Percentiles rank a stretch among this genome's conserved stretches.
These are phyloP conservation scores for Melanotaenia maccullochi DNA, from an alignment of 2,797 vertebrate species.

Conservation along the genomic window DNA sequence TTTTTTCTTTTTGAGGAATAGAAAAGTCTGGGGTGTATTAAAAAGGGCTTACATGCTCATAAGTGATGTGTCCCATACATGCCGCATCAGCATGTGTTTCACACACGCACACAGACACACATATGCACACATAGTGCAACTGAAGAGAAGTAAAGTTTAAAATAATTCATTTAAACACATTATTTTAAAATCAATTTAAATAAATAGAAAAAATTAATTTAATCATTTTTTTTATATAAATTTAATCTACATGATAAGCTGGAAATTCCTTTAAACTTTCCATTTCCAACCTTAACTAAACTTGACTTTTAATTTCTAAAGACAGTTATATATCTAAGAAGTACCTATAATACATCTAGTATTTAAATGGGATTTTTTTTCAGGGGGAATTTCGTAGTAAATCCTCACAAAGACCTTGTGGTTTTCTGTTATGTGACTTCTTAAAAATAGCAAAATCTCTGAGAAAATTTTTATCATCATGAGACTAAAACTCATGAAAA, in stretches of 20 bases:
- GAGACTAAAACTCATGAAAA: not conserved
- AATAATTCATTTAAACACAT: no score
- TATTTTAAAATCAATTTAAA: no score
- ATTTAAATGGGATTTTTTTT: no score
- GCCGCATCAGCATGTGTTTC: not conserved
- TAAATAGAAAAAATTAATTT: no score
- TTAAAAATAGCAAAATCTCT: not conserved
- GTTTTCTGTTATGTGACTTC: not conserved
- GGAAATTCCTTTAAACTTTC: not conserved
- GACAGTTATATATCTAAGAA: not conserved
- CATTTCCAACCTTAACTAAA: not conserved
- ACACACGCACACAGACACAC: no score
- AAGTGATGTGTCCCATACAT: constrained; percentile 21
- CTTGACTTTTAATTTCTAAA: not conserved
- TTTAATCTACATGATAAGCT: not conserved
- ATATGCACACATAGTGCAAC: not conserved
- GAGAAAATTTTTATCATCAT: not conserved
- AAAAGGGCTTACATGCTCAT: constrained; percentile 15
- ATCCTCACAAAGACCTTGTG: no score
- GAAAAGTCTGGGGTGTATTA: constrained; percentile 25
- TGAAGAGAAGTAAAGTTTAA: not conserved
- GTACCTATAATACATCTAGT: not conserved
- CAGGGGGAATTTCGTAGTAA: not conserved
- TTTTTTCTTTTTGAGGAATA: not conserved
- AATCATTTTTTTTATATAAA: not conserved